Evolutionary conservation across 1,140 invertebrate species (phyloP).

Genomic region (Phymorhynchus buccinoides): DNA sequence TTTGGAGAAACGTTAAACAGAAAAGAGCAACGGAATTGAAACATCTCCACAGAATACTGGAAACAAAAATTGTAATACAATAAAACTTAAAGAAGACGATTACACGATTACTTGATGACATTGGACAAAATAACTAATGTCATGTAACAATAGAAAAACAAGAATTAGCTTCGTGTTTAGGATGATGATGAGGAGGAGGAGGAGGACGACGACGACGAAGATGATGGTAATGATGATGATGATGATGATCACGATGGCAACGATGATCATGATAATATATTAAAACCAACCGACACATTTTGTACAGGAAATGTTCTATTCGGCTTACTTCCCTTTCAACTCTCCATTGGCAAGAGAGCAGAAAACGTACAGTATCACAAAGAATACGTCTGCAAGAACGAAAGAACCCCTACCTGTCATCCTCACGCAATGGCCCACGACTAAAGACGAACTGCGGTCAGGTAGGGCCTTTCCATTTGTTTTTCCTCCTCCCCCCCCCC

Average conservation of each 20-base stretch:
- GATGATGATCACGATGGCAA: background rate
- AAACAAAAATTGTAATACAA: no score
- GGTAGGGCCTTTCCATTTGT: background rate
- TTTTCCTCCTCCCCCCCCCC: background rate
- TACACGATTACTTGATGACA: no score
- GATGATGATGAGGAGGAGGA: background rate
- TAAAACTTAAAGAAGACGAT: no score
- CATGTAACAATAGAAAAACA: no score
- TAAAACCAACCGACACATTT: no score
- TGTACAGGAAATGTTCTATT: background rate
- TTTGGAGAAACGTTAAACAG: no score
- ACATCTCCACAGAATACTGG: no score
- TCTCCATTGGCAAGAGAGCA: background rate
- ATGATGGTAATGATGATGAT: background rate
- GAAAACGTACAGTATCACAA: background rate
- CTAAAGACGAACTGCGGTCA: background rate
- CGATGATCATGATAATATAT: background rate
- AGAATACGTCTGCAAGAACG: background rate
- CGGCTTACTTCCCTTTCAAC: no score
- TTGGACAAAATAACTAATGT: no score
- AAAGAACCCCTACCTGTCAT: background rate
- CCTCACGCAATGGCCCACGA: background rate
- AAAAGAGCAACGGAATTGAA: no score
- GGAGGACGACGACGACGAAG: background rate
- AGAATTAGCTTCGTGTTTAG: no score